A percentile compares a stretch with the other conserved stretches of the same genome.
Conservation (phyloP, 2,888 invertebrate genomes). For the Thumatha senex region DNA sequence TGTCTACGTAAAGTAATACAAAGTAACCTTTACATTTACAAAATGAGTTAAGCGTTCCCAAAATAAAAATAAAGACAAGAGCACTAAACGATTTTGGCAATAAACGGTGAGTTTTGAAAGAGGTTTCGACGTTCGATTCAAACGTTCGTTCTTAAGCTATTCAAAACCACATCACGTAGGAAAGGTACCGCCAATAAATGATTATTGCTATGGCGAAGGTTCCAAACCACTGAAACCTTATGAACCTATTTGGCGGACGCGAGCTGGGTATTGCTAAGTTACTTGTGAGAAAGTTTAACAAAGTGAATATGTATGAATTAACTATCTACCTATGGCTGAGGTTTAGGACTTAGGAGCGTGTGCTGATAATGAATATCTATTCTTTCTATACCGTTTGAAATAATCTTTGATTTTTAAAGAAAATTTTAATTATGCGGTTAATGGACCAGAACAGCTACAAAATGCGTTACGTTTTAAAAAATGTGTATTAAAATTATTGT, state of each 20-base stretch:
- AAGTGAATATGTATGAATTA: background rate
- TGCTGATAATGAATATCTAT: no score
- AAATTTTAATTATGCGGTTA: no score
- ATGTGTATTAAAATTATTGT: no score
- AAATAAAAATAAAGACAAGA: slow-evolving; percentile 27
- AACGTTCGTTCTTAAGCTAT: slow-evolving; percentile 28
- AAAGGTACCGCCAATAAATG: slow-evolving; percentile 56
- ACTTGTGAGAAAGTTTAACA: slow-evolving; percentile 1
- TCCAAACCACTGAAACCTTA: slow-evolving; percentile 53
- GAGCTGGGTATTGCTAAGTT: slow-evolving; percentile 21
- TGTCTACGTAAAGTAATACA: no score
- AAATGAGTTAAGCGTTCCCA: slow-evolving; percentile 12
- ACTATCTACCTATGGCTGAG: no score
- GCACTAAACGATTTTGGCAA: slow-evolving; percentile 32
- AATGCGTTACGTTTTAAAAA: no score
- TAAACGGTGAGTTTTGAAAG: slow-evolving; percentile 31
- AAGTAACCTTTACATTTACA: slow-evolving; percentile 14
- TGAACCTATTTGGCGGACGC: slow-evolving; percentile 28
- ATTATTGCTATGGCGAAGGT: slow-evolving; percentile 58
- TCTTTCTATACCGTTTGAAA: no score
- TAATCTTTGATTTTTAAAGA: no score
- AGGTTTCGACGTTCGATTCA: slow-evolving; percentile 42
- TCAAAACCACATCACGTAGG: slow-evolving; percentile 58
- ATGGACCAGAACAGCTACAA: no score
- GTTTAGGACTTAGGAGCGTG: no score